A percentile compares a stretch with the other conserved stretches of the same genome.
phyloP scores from a whole-genome alignment of 1,140 invertebrate genomes.

The Nomia melanderi region DNA sequence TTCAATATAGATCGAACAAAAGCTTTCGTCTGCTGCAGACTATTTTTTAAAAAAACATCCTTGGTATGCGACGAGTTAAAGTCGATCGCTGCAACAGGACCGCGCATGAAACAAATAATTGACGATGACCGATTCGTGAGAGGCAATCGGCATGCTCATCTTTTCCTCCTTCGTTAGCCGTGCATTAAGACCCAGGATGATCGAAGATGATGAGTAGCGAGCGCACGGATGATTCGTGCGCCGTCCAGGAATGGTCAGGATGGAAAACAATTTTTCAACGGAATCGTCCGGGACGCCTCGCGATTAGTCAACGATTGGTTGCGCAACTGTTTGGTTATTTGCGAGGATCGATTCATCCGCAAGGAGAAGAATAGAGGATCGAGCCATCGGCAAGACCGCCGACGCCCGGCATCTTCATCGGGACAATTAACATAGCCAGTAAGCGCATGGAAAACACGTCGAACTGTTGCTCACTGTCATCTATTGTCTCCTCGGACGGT shows the following conservation, averaged over 20 bases:
- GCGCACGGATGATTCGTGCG: not conserved
- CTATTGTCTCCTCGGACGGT: not conserved
- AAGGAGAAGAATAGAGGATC: no score
- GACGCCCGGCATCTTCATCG: not conserved
- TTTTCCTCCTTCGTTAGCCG: not conserved
- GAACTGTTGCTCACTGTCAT: not conserved
- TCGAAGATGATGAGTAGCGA: conserved; percentile 10
- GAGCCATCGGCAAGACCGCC: not conserved
- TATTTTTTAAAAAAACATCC: no score
- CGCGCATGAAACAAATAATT: no score
- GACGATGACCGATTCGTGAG: no score
- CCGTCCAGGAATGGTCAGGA: conserved; percentile 27
- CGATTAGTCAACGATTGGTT: conserved; percentile 18
- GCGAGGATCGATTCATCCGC: not conserved
- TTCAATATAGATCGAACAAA: no score
- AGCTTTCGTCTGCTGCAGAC: no score
- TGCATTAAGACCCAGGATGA: no score
- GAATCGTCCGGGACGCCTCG: not conserved
- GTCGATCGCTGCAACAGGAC: no score
- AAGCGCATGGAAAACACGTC: not conserved
- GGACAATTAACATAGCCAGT: not conserved
- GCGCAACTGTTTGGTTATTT: not conserved
- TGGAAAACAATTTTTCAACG: conserved; percentile 17
- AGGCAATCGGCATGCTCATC: no score
- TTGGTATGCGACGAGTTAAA: no score